These are phyloP conservation scores for Xiphophorus couchianus DNA, from an alignment of 2,113 vertebrate species.

Conservation along the genomic window DNA sequence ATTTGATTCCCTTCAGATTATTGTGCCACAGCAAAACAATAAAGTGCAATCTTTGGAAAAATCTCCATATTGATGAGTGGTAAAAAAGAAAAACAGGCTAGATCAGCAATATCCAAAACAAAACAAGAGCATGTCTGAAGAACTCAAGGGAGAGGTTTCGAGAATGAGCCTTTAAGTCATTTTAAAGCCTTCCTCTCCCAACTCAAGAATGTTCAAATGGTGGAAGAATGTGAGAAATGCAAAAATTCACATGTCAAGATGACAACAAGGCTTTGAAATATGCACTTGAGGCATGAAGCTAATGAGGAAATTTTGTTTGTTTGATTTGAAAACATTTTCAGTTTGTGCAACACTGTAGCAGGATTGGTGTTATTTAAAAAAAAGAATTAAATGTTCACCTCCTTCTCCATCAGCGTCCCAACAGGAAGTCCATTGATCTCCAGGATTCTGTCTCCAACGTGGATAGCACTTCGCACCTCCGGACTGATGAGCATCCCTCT, in stretches of 20 bases:
- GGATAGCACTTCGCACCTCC: conserved; percentile 92
- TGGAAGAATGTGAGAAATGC: conserved; percentile 48
- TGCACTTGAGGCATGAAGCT: conserved; percentile 19
- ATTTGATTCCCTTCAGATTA: too few relatives aligned
- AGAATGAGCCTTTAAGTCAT: conserved; percentile 35
- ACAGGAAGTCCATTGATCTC: conserved; percentile 95
- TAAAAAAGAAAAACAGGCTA: conserved; percentile 9
- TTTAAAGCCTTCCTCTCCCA: conserved; percentile 54
- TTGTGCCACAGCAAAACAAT: not conserved
- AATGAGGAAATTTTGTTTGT: not conserved
- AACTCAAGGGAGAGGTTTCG: conserved; percentile 23
- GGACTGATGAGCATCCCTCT: conserved; percentile 92
- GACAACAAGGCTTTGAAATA: conserved; percentile 10
- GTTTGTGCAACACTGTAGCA: not conserved
- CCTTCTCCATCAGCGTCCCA: conserved; percentile 85
- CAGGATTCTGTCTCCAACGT: conserved; percentile 93
- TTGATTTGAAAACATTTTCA: not conserved
- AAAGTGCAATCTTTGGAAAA: not conserved
- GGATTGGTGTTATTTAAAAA: not conserved
- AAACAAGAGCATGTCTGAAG: conserved; percentile 1
- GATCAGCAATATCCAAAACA: conserved; percentile 2
- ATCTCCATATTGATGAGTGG: not conserved
- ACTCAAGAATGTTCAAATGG: conserved; percentile 53
- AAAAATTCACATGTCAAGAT: conserved; percentile 25
- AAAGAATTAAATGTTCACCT: conserved; percentile 76